Evolutionary conservation across 2,888 invertebrate species (phyloP), one percentile per base, ranked within the genome.

Genomic region (Papilio elwesi): DNA sequence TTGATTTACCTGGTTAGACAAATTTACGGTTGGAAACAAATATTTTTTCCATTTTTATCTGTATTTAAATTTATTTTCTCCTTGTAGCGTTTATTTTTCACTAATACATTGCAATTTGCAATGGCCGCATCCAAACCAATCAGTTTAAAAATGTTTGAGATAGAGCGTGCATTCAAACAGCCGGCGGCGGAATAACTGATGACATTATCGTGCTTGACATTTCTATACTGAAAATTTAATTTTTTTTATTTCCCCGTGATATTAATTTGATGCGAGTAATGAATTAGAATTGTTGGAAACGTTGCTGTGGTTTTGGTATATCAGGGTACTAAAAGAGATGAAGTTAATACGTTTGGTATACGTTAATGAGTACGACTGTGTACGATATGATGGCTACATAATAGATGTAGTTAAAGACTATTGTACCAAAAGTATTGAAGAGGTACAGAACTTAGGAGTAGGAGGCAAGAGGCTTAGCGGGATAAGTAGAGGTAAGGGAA

Each of bases 81-180:
- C 6, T n/a, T 4, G n/a, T n/a, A 26, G 63, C 43, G 15, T 64
- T 64, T 55, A 51, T 68, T 73, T 48, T 49, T 16, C 16, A 64
- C 63, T 73, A 68, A 73, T 73, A 63, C 26, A 64, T 43, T 15
- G 70, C 65, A 51, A 74, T 73, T 70, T 65, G 26, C 59, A 66
- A 65, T 76, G 26, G 43, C n/a, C n/a, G n/a, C n/a, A n/a, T n/a
- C n/a, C n/a, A 59, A 71, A 71, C 68, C 74, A 70, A 67, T 64
- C 59, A 66, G 57, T 70, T 64, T 71, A 74, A 68, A 70, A 74
- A 73, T 73, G 68, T 73, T 73, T 73, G 72, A 68, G 49, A 51
- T 64, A 68, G 55, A 68, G 48, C 68, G 15, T 43, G n/a, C 43
- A 48, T 55, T 49, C 64, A 68, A 73, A 68, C 51, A 67, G 72